These are phyloP conservation scores for Sorex fumeus DNA, from an alignment of 2,113 vertebrate genomes.

Conservation along the genomic window DNA sequence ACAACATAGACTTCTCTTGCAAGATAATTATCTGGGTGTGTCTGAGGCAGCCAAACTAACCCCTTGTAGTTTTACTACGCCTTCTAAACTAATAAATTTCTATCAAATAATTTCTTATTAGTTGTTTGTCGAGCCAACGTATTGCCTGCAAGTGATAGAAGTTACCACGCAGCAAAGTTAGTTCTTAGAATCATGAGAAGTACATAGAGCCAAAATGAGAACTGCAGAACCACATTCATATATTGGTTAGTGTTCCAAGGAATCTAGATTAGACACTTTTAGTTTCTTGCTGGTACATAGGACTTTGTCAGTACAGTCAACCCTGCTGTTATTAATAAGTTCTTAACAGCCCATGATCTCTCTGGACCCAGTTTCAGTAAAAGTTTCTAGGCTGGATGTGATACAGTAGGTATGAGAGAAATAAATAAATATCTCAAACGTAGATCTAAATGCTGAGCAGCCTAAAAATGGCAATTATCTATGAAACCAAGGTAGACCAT, in stretches of 20 bases:
- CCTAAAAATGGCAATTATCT: not conserved
- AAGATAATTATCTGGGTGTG: not conserved
- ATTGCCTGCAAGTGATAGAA: not conserved
- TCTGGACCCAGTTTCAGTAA: not conserved
- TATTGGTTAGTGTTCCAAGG: not conserved
- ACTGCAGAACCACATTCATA: not conserved
- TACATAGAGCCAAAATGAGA: not conserved
- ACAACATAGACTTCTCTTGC: not conserved
- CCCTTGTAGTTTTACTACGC: not conserved
- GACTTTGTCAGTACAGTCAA: not conserved
- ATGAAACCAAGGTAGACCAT: not conserved
- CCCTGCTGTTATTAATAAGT: not conserved
- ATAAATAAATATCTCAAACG: not conserved
- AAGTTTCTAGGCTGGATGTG: not conserved
- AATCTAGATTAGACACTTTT: not conserved
- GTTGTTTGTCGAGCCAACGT: not conserved
- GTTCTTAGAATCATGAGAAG: not conserved
- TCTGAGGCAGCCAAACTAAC: not conserved
- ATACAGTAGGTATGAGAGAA: not conserved
- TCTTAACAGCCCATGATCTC: not conserved
- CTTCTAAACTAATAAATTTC: not conserved
- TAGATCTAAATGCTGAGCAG: not conserved
- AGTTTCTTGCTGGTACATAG: not conserved
- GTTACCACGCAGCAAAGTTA: not conserved
- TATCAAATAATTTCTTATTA: not conserved